Evolutionary conservation across 1,140 invertebrate species (phyloP).

Genomic region (Heliconius congener): DNA sequence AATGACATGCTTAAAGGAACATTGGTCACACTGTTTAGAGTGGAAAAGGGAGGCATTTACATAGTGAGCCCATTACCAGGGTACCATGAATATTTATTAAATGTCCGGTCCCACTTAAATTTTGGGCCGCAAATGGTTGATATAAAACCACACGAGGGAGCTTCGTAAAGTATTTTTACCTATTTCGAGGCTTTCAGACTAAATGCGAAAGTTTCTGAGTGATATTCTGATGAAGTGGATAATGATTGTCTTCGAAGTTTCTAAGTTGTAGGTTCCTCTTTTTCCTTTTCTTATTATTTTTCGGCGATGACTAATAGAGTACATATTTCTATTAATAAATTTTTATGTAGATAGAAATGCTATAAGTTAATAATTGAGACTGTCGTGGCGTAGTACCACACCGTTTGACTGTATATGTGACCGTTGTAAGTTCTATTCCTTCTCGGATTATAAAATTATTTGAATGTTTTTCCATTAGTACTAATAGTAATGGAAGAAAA

Average conservation of each 20-base stretch:
- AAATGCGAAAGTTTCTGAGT: conserved; percentile 4
- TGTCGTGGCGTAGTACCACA: too few relatives aligned
- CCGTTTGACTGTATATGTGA: too few relatives aligned
- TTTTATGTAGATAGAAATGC: too few relatives aligned
- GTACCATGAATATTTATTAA: conserved; percentile 45
- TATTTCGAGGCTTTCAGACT: conserved; percentile 7
- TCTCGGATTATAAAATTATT: too few relatives aligned
- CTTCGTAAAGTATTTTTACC: conserved; percentile 17
- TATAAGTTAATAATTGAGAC: too few relatives aligned
- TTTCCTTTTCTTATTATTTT: too few relatives aligned
- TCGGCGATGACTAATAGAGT: too few relatives aligned
- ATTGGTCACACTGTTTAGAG: conserved; percentile 28
- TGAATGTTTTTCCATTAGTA: too few relatives aligned
- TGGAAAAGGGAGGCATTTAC: conserved; percentile 40
- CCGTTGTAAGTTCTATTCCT: too few relatives aligned
- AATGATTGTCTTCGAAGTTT: not conserved
- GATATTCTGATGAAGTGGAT: not conserved
- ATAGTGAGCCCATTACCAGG: conserved; percentile 45
- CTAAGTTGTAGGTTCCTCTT: not conserved
- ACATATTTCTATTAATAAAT: too few relatives aligned
- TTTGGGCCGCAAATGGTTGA: conserved; percentile 39
- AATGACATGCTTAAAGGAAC: not conserved
- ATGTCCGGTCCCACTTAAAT: conserved; percentile 45
- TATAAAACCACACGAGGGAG: conserved; percentile 4
- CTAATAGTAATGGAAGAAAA: too few relatives aligned